These are phyloP conservation scores for Drosophila asahinai DNA, from an alignment of 1,140 invertebrate species.

Conservation along the genomic window DNA sequence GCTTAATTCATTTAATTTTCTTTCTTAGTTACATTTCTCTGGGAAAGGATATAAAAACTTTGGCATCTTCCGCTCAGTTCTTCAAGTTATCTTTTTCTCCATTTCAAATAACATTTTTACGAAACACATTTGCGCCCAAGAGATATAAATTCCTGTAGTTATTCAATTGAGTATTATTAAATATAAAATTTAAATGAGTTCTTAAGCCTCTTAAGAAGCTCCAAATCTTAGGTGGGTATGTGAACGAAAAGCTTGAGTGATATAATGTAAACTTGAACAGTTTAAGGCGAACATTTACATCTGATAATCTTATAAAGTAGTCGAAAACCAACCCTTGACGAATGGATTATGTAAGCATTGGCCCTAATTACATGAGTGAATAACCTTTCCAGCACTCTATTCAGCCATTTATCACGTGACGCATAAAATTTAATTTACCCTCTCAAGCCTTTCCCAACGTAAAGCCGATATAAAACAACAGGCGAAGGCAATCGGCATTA, in stretches of 20 bases:
- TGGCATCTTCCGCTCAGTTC: too few species aligned
- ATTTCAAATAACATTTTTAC: background rate
- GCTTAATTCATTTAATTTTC: background rate
- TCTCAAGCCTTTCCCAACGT: constrained; percentile 36
- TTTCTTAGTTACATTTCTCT: background rate
- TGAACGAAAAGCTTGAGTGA: background rate
- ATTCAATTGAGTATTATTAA: constrained; percentile 6
- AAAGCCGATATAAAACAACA: constrained; percentile 35
- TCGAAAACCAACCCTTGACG: background rate
- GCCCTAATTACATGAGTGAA: constrained; percentile 21
- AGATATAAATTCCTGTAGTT: background rate
- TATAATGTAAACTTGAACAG: background rate
- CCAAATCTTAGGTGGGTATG: too few species aligned
- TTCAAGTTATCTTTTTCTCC: background rate
- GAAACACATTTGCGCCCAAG: background rate
- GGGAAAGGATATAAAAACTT: background rate
- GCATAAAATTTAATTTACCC: constrained; percentile 18
- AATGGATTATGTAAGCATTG: background rate
- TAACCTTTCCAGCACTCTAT: constrained; percentile 28
- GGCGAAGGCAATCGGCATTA: constrained; percentile 50
- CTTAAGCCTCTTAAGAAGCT: background rate
- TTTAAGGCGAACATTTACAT: too few species aligned
- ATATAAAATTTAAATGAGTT: constrained; percentile 19
- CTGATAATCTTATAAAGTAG: background rate
- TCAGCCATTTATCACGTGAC: constrained; percentile 66